Evolutionary conservation across 2,888 invertebrate genomes (phyloP).

Genomic region (Corbicula japonica): DNA sequence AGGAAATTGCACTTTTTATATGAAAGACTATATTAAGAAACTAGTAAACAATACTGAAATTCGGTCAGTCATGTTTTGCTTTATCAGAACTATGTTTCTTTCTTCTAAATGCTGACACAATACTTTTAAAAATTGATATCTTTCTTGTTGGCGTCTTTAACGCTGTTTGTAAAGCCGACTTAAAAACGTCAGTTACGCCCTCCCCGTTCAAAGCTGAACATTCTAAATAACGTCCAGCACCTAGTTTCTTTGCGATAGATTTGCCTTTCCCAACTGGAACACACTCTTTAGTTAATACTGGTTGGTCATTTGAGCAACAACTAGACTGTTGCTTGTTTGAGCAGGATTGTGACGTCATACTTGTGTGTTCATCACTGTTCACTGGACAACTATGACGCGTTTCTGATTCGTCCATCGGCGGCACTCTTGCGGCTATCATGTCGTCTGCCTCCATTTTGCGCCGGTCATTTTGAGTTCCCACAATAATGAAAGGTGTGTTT

Average conservation of each 20-base stretch:
- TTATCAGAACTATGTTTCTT: too few species aligned
- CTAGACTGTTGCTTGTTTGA: too few species aligned
- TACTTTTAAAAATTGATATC: conserved; percentile 71
- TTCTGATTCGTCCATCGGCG: too few species aligned
- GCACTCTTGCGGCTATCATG: background rate
- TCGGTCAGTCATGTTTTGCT: too few species aligned
- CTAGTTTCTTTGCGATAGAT: conserved; percentile 58
- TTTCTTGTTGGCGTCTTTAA: conserved; percentile 73
- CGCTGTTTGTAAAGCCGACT: conserved; percentile 66
- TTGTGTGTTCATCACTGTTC: background rate
- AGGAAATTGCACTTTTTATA: too few species aligned
- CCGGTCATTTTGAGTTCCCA: conserved; percentile 81
- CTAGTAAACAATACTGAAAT: too few species aligned
- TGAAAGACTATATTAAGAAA: too few species aligned
- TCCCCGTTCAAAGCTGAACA: conserved; percentile 68
- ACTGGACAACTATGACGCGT: background rate
- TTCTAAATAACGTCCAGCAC: conserved; percentile 65
- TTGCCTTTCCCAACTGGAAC: conserved; percentile 60
- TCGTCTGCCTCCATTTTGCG: conserved; percentile 61
- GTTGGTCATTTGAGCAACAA: background rate
- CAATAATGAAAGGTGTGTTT: conserved; percentile 77
- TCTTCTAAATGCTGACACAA: conserved; percentile 60
- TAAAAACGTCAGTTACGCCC: conserved; percentile 73
- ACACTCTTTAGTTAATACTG: conserved; percentile 29
- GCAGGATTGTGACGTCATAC: background rate